A percentile compares a stretch with the other conserved stretches of the same genome.
Conservation (phyloP, 1,140 invertebrate species). For the Solen grandis region DNA sequence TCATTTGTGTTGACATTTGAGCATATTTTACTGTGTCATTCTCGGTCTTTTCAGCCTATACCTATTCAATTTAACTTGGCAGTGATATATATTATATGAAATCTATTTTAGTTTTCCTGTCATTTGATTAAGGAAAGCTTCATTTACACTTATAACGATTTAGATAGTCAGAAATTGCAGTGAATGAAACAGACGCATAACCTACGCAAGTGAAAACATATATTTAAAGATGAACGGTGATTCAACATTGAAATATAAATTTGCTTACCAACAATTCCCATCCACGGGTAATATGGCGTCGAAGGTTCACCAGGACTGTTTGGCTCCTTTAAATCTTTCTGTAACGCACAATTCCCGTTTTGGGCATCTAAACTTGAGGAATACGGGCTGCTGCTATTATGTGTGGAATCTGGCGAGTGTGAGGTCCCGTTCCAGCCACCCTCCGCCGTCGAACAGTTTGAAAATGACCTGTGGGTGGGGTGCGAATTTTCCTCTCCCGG, state of each 20-base stretch:
- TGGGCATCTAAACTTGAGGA: constrained; percentile 55
- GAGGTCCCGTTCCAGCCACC: constrained; percentile 58
- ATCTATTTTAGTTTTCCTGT: no score
- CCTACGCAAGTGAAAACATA: no score
- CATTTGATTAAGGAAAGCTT: no score
- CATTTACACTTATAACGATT: no score
- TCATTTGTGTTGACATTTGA: no score
- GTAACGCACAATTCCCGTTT: constrained; percentile 64
- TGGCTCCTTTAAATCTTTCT: constrained; percentile 68
- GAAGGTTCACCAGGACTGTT: constrained; percentile 57
- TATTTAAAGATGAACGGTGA: no score
- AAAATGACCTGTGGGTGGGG: constrained; percentile 46
- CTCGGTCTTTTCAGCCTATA: no score
- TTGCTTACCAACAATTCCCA: constrained; percentile 76
- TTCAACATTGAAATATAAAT: constrained; percentile 12
- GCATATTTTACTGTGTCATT: no score
- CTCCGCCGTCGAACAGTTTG: constrained; percentile 55
- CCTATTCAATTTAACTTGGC: no score
- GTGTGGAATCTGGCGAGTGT: constrained; percentile 64
- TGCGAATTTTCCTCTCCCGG: constrained; percentile 46
- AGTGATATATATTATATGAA: no score
- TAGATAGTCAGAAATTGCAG: no score
- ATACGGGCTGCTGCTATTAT: constrained; percentile 63
- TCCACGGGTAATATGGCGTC: constrained; percentile 75
- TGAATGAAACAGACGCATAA: no score